phyloP scores from a whole-genome alignment of 1,140 invertebrate species.

The Thrips palmi region DNA sequence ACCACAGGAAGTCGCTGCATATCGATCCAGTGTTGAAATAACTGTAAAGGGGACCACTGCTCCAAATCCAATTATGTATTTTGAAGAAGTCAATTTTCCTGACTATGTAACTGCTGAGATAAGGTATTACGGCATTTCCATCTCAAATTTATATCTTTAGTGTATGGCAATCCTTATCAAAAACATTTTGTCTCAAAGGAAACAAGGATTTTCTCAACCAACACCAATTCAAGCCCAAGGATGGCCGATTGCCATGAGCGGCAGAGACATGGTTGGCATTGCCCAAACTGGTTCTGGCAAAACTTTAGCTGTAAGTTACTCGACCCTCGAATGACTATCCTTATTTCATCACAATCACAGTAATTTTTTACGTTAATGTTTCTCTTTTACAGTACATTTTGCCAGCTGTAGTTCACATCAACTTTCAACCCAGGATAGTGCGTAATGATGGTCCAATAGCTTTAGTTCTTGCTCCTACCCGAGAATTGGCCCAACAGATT shows the following conservation, averaged over 20 bases:
- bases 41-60: slow-evolving; percentile 66
- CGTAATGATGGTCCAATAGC: slow-evolving; percentile 85
- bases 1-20: slow-evolving; percentile 48
- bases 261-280: slow-evolving; percentile 85
- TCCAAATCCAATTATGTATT: slow-evolving; percentile 68
- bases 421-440: slow-evolving; percentile 63
- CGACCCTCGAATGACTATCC: not conserved
- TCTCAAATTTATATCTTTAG: slow-evolving; percentile 15
- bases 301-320: slow-evolving; percentile 44
- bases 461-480: slow-evolving; percentile 82
- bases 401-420: slow-evolving; percentile 85
- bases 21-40: slow-evolving; percentile 59
- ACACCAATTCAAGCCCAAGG: slow-evolving; percentile 81
- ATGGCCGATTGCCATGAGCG: slow-evolving; percentile 86
- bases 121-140: slow-evolving; percentile 56
- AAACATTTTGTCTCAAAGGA: slow-evolving; percentile 32
- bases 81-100: slow-evolving; percentile 79
- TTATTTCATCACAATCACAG: not conserved
- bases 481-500: slow-evolving; percentile 95
- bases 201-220: slow-evolving; percentile 66
- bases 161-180: slow-evolving; percentile 62
- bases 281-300: slow-evolving; percentile 92
- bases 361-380: not conserved
- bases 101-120: slow-evolving; percentile 62
- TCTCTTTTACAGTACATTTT: slow-evolving; percentile 35